A percentile compares a stretch with the other conserved stretches of the same genome.
Evolutionary conservation across 2,888 invertebrate species (phyloP).

Genomic region (Autographa pulchrina): DNA sequence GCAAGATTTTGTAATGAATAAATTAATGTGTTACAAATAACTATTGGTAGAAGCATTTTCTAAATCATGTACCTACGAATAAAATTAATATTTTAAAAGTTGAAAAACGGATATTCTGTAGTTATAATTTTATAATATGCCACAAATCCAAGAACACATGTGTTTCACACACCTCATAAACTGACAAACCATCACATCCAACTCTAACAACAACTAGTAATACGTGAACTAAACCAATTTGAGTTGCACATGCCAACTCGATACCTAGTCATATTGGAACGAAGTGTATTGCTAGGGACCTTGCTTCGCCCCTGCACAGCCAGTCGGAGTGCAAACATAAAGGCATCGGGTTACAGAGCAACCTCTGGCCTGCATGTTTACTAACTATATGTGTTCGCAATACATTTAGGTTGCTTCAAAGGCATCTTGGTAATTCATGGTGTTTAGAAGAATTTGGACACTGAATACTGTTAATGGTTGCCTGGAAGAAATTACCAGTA

Average conservation of each 20-base stretch:
- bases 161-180: not conserved
- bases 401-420: constrained; percentile 6
- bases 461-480: too few relatives aligned
- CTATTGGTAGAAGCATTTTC: too few relatives aligned
- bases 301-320: constrained; percentile 22
- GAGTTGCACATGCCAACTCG: not conserved
- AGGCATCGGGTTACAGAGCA: constrained; percentile 38
- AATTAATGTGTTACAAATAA: too few relatives aligned
- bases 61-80: too few relatives aligned
- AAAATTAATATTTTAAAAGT: too few relatives aligned
- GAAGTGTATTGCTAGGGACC: constrained; percentile 5
- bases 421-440: not conserved
- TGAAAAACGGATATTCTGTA: too few relatives aligned
- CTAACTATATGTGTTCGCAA: constrained; percentile 13
- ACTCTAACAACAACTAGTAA: not conserved
- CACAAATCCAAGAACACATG: not conserved
- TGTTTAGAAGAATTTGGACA: too few relatives aligned
- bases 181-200: not conserved
- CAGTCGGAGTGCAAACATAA: constrained; percentile 29
- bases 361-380: constrained; percentile 34
- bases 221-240: not conserved
- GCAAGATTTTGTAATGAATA: too few relatives aligned
- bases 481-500: too few relatives aligned
- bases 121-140: too few relatives aligned
- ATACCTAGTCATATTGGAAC: not conserved